Base-by-base conservation (phyloP, 2,888 invertebrate genomes). In the Macrophya alboannulata region DNA sequence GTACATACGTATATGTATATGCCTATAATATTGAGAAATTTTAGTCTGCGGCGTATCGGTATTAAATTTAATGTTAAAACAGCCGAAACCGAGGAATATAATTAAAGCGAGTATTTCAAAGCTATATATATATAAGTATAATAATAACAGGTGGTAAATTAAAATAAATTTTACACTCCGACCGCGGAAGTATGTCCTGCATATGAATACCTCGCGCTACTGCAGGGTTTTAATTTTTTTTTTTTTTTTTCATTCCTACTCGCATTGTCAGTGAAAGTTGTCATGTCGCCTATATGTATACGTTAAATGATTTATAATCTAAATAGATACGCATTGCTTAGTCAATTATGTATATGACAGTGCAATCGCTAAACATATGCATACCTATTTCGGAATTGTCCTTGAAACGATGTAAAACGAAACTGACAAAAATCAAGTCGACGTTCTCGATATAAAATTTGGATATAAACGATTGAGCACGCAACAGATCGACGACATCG, bases 111-210 rank as follows among this genome's bases (percentile, higher is more conserved):
- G 51, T 45, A 51, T 31, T 21, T 48, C 77, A n/a, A n/a, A 43
- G 77, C n/a, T 9, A n/a, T 8, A 71, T 71, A 71, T 9, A n/a
- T 8, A 71, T 71, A 71, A 37, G 12, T 72, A 72, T 31, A 37
- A n/a, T 62, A 81, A 81, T 62, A 81, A 81, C 81, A 25, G 45
- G 81, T 81, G 81, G 37, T 45, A 40, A 40, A 62, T 81, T 45
- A 45, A 62, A 21, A 59, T 40, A 37, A 55, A 77, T 51, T 51
- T 55, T 77, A 21, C 48, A 77, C 48, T 17, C 48, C 31, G 21
- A 68, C 6, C 37, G 21, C 48, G n/a, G 77, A 77, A 51, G 72
- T 43, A n/a, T 10, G 40, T 45, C n/a, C 6, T 17, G n/a, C 9
- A 1, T 72, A 12, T n/a, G n/a, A 62, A 31, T 9, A 25, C 12